phyloP scores from a whole-genome alignment of 2,888 invertebrate genomes.

The Himalopsyche tibetana region DNA sequence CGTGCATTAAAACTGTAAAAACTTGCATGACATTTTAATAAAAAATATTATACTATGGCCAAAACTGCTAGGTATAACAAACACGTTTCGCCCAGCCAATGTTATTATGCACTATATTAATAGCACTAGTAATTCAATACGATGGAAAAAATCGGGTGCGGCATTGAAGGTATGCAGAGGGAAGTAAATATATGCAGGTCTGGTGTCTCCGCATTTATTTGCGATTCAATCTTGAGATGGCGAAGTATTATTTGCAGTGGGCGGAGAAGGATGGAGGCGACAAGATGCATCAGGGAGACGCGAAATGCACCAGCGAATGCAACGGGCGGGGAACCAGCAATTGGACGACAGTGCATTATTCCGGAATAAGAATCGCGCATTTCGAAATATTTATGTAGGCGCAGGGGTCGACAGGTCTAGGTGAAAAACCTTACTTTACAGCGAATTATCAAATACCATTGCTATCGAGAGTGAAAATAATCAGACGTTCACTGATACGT shows the following conservation, averaged over 20 bases:
- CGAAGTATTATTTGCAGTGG: conserved; percentile 48
- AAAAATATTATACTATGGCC: too few species aligned
- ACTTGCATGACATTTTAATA: too few species aligned
- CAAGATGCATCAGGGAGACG: neutral
- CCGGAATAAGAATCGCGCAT: conserved; percentile 41
- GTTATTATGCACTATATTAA: too few species aligned
- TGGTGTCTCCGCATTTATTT: conserved; percentile 56
- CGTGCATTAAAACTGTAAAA: too few species aligned
- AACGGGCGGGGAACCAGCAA: conserved; percentile 47
- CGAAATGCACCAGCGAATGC: conserved; percentile 48
- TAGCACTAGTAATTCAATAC: too few species aligned
- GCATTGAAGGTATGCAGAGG: neutral
- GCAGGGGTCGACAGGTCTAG: neutral
- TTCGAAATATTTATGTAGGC: conserved; percentile 4
- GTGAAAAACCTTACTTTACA: neutral
- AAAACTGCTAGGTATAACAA: too few species aligned
- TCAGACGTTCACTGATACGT: too few species aligned
- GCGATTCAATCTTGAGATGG: conserved; percentile 57
- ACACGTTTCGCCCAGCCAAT: too few species aligned
- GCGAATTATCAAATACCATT: too few species aligned
- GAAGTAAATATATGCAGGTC: conserved; percentile 39
- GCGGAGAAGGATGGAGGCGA: conserved; percentile 5
- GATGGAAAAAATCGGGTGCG: neutral
- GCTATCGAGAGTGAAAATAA: too few species aligned
- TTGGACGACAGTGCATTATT: conserved; percentile 46